These are phyloP conservation scores for Solenopsis fugax DNA, from an alignment of 1,140 invertebrate species.

Conservation along the genomic window DNA sequence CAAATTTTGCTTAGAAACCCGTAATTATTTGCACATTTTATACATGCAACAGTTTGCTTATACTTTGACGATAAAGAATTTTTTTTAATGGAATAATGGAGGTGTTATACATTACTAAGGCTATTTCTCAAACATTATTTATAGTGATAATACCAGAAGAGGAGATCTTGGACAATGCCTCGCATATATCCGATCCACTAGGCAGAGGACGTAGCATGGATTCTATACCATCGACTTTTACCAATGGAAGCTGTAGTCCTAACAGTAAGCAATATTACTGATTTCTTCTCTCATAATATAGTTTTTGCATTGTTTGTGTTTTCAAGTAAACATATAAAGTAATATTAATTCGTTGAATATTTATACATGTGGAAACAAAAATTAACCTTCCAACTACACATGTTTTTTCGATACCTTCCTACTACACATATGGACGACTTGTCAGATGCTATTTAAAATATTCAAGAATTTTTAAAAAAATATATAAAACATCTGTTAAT, in stretches of 20 bases:
- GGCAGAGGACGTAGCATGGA: slow-evolving; percentile 94
- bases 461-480: no score
- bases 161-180: slow-evolving; percentile 86
- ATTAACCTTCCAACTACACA: no score
- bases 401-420: no score
- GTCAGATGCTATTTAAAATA: no score
- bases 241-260: slow-evolving; percentile 94
- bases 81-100: background rate
- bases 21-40: background rate
- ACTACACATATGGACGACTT: no score
- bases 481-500: no score
- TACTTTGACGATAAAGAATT: background rate
- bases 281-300: background rate
- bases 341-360: background rate
- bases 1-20: background rate
- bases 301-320: background rate
- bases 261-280: slow-evolving; percentile 87
- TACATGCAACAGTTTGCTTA: background rate
- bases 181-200: slow-evolving; percentile 88
- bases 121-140: slow-evolving; percentile 67
- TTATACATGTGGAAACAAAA: background rate
- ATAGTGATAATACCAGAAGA: slow-evolving; percentile 94
- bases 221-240: slow-evolving; percentile 95
- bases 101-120: background rate
- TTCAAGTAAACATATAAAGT: background rate